Conservation (phyloP, 2,797 vertebrate genomes). For the Halcyon chelicuti region DNA sequence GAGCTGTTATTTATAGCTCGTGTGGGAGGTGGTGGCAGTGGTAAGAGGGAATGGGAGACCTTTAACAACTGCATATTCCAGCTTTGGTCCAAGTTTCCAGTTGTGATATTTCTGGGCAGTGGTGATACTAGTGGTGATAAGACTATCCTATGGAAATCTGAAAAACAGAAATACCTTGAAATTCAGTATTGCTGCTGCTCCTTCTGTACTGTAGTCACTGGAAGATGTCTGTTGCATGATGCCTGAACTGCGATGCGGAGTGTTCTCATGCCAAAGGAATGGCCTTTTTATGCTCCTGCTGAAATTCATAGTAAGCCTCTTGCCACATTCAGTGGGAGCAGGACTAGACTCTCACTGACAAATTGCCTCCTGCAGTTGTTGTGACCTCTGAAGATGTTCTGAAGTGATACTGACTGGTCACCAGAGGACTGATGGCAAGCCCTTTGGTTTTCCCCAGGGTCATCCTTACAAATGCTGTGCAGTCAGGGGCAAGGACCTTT, state of each 20-base stretch:
- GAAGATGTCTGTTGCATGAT: conserved; percentile 21
- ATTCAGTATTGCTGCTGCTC: conserved; percentile 15
- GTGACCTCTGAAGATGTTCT: conserved; percentile 33
- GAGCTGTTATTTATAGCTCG: conserved; percentile 46
- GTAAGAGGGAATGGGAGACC: background rate
- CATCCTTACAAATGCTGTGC: background rate
- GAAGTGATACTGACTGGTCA: background rate
- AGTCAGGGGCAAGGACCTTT: background rate
- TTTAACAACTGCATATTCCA: conserved; percentile 18
- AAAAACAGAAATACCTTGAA: conserved; percentile 26
- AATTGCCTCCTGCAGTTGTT: conserved; percentile 17
- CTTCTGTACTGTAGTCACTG: conserved; percentile 9
- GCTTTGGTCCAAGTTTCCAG: background rate
- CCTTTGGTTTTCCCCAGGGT: background rate
- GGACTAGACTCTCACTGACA: background rate
- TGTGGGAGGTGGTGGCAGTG: background rate
- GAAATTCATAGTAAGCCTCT: conserved; percentile 12
- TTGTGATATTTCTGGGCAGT: background rate
- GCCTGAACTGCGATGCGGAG: background rate
- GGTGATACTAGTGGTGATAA: background rate
- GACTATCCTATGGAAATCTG: background rate
- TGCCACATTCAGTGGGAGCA: background rate
- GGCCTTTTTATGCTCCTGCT: conserved; percentile 1
- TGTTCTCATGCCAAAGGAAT: background rate
- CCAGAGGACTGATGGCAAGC: background rate